phyloP scores from a whole-genome alignment of 2,888 invertebrate genomes.

The Bursaphelenchus okinawaensis region DNA sequence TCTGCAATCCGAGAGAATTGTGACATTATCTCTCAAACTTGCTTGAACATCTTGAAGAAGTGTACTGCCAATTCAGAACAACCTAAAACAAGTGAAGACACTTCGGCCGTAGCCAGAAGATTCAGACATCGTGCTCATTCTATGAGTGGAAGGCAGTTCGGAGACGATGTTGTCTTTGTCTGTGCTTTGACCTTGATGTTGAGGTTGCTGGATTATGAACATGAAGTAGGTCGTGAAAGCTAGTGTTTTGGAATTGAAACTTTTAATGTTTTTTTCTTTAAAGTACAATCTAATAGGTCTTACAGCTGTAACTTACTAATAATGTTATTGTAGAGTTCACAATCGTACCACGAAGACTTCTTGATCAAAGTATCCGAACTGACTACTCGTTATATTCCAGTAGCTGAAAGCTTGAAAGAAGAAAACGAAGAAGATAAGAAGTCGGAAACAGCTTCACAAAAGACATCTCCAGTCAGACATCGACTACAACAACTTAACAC shows the following conservation, averaged over 20 bases:
- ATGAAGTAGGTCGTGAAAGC: constrained; percentile 4
- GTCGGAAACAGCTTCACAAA: neutral
- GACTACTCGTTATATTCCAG: constrained; percentile 9
- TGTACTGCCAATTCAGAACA: constrained; percentile 20
- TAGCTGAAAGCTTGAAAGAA: neutral
- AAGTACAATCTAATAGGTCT: no score
- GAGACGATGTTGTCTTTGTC: constrained; percentile 37
- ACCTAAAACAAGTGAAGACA: constrained; percentile 6
- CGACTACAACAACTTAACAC: neutral
- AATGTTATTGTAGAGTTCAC: constrained; percentile 4
- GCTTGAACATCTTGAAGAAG: constrained; percentile 36
- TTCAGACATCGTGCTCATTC: constrained; percentile 12
- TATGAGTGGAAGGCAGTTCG: constrained; percentile 22
- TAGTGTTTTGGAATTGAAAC: no score
- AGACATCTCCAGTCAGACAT: neutral
- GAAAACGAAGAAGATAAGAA: neutral
- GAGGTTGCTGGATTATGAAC: constrained; percentile 37
- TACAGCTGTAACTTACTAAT: no score
- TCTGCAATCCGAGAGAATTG: constrained; percentile 37
- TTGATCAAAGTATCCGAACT: constrained; percentile 14
- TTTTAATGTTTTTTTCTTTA: no score
- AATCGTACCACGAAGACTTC: constrained; percentile 19
- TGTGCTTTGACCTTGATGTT: constrained; percentile 49
- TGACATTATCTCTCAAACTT: constrained; percentile 35
- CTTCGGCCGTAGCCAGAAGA: neutral